Base-by-base conservation (phyloP, 92 coral and sea anemone genomes). In the Zoanthus sociatus region DNA sequence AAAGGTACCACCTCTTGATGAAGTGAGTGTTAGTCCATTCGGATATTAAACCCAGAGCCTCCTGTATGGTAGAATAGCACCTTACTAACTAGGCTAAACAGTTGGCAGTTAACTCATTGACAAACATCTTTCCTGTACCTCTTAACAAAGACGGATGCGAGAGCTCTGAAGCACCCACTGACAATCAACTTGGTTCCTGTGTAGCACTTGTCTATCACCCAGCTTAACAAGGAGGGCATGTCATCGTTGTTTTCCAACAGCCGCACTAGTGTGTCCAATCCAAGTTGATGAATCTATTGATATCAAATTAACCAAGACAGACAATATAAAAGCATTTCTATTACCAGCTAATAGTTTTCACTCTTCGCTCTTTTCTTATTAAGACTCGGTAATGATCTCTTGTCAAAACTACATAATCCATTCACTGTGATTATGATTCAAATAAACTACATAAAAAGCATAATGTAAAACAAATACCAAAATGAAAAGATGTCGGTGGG, bases 141-240 rank as follows among this genome's bases (percentile, higher is more conserved):
- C 68, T 91, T 90, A 16, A 96, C 95, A 60, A 97, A 95, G 69
- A 95, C 98, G 76, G 94, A 88, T 67, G 93, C 92, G 58, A 97
- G 90, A 17, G 99, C 99, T 73, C 91, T 94, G 83, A 97, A 97
- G 91, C 99, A 97, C 33, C 96, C 96, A 61, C 94, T 93, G 48
- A 95, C 95, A n/a, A 97, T 94, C 73, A 93, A 89, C 78, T 94
- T 93, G 61, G 94, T 87, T 45, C 97, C 97, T 56, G 97, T 97
- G 90, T 97, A 95, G 74, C 99, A 97, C 89, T 90, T 97, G 92
- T 97, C 98, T 37, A 97, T 93, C 15, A 97, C 99, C 99, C 99
- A 97, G 83, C 92, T 91, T 86, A 97, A 88, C 88, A 97, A 84
- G 26, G 98, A 81, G 31, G 99, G 97, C 20, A 92, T 92, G 78